phyloP scores from a whole-genome alignment of 1,140 invertebrate species.

The Batillaria attramentaria region DNA sequence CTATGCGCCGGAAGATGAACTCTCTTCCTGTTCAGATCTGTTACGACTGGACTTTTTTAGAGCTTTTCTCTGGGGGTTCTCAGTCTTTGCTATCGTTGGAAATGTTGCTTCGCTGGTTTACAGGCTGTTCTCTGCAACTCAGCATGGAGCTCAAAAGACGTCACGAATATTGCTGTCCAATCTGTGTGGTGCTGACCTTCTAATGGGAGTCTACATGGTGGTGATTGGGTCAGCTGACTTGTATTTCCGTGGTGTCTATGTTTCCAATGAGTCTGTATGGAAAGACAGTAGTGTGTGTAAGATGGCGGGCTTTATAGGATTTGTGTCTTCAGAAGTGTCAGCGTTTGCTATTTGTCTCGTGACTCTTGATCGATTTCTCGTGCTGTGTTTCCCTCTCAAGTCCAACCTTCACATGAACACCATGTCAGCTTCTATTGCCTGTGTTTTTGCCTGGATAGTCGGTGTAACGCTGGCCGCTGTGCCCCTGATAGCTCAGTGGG shows the following conservation, averaged over 20 bases:
- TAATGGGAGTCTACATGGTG: slow-evolving; percentile 63
- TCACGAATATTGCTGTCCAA: slow-evolving; percentile 48
- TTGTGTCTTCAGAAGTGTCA: no score
- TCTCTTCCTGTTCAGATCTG: slow-evolving; percentile 50
- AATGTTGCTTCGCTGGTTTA: slow-evolving; percentile 46
- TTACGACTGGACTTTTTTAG: slow-evolving; percentile 36
- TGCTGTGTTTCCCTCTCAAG: slow-evolving; percentile 56
- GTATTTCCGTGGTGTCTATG: slow-evolving; percentile 53
- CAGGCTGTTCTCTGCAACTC: slow-evolving; percentile 23
- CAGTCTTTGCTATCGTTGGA: slow-evolving; percentile 39
- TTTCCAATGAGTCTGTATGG: slow-evolving; percentile 52
- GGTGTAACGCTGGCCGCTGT: slow-evolving; percentile 33
- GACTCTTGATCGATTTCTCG: slow-evolving; percentile 51
- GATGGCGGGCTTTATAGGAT: slow-evolving; percentile 54
- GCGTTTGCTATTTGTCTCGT: no score
- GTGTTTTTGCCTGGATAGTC: slow-evolving; percentile 30
- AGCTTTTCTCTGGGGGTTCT: slow-evolving; percentile 45
- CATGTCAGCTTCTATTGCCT: slow-evolving; percentile 11
- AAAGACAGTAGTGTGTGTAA: slow-evolving; percentile 46
- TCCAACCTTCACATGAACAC: slow-evolving; percentile 24
- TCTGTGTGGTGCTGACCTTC: slow-evolving; percentile 53
- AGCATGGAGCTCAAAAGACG: slow-evolving; percentile 30
- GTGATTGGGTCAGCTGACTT: slow-evolving; percentile 59
- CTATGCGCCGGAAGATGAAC: slow-evolving; percentile 36
- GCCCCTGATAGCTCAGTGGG: slow-evolving; percentile 10